Evolutionary conservation across 2,888 invertebrate species (phyloP).

Genomic region (Neoscelio sp.): DNA sequence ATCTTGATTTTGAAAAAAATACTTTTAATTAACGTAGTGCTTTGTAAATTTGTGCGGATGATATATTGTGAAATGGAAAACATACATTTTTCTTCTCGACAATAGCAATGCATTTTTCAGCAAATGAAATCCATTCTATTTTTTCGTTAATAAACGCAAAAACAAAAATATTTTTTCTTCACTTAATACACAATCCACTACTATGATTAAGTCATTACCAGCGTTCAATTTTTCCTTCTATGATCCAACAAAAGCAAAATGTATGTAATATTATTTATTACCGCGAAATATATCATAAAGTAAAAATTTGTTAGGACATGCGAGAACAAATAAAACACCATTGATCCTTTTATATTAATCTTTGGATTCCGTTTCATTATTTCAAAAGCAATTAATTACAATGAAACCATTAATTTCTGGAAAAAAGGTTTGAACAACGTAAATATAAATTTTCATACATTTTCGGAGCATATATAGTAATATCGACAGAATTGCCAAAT

Average conservation of each 20-base stretch:
- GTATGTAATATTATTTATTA: too few relatives aligned
- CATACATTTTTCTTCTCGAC: slow-evolving; percentile 19
- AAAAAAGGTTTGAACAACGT: background rate
- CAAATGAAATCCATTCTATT: background rate
- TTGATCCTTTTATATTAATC: slow-evolving; percentile 6
- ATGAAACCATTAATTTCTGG: background rate
- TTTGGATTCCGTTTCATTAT: background rate
- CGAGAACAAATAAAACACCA: background rate
- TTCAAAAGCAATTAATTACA: slow-evolving; percentile 7
- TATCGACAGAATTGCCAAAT: slow-evolving; percentile 7
- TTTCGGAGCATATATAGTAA: background rate
- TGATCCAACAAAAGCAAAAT: too few relatives aligned
- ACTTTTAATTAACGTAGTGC: slow-evolving; percentile 39
- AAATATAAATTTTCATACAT: background rate
- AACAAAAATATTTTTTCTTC: slow-evolving; percentile 22
- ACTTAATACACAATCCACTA: background rate
- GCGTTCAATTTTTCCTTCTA: background rate
- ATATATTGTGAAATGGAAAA: slow-evolving; percentile 9
- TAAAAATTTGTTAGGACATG: too few relatives aligned
- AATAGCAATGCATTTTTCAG: background rate
- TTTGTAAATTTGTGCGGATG: slow-evolving; percentile 20
- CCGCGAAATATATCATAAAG: too few relatives aligned
- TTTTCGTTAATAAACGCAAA: slow-evolving; percentile 18
- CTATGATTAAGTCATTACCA: slow-evolving; percentile 4
- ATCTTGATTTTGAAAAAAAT: slow-evolving; percentile 15